phyloP scores from a whole-genome alignment of 2,113 vertebrate species.

The Strix aluco region DNA sequence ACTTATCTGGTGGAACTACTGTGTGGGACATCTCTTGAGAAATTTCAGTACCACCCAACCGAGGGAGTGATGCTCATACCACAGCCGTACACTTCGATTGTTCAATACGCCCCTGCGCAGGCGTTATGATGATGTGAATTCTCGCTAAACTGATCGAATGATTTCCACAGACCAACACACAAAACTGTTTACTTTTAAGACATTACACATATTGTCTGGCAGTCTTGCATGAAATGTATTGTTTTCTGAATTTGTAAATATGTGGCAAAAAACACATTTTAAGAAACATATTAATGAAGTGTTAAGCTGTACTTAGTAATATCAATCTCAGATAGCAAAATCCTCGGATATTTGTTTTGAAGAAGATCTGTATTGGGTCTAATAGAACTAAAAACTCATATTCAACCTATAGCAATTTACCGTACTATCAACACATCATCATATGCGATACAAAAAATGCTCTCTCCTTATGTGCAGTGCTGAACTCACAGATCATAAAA shows the following conservation, averaged over 20 bases:
- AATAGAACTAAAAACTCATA: background rate
- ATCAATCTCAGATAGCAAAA: background rate
- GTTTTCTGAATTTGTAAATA: background rate
- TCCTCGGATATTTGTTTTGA: background rate
- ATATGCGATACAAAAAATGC: background rate
- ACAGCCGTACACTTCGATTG: background rate
- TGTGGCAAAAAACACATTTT: background rate
- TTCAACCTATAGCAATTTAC: background rate
- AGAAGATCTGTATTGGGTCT: background rate
- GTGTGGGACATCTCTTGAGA: background rate
- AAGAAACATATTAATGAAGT: background rate
- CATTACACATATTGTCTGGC: background rate
- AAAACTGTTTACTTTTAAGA: background rate
- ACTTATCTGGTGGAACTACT: background rate
- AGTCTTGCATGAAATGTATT: background rate
- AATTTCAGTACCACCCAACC: background rate
- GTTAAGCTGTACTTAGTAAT: background rate
- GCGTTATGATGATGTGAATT: background rate
- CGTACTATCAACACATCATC: background rate
- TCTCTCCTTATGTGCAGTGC: background rate
- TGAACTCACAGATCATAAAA: background rate
- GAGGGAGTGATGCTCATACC: background rate
- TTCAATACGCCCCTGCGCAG: background rate
- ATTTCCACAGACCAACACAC: background rate
- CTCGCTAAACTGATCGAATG: background rate